Evolutionary conservation across 2,888 invertebrate species (phyloP).

Genomic region (Drosophila picticornis): DNA sequence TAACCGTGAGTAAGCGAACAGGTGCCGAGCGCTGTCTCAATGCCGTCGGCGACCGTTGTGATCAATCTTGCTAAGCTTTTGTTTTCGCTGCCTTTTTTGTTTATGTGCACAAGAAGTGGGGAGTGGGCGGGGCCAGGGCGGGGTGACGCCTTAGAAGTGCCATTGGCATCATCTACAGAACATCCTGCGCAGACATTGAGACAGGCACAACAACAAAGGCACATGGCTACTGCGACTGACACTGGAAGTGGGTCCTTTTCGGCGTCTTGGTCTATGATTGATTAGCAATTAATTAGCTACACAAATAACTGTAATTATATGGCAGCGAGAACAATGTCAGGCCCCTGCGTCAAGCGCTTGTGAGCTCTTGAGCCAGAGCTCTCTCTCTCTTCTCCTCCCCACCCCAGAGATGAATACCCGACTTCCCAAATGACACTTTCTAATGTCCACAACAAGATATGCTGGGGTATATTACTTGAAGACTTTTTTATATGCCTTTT

Average conservation of each 20-base stretch:
- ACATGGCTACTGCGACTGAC: conserved; percentile 10
- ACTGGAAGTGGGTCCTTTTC: conserved; percentile 38
- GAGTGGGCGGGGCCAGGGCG: conserved; percentile 34
- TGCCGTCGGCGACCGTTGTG: conserved; percentile 61
- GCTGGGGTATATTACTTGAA: not conserved
- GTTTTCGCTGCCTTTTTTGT: conserved; percentile 80
- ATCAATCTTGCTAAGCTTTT: conserved; percentile 83
- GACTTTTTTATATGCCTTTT: not conserved
- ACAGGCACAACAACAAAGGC: conserved; percentile 61
- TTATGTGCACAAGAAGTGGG: conserved; percentile 30
- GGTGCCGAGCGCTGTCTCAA: conserved; percentile 57
- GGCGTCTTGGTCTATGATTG: conserved; percentile 79
- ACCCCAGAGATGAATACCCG: conserved; percentile 1
- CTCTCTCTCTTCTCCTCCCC: not conserved
- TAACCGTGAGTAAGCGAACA: conserved; percentile 80
- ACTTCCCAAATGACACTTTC: conserved; percentile 25
- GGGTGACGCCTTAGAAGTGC: conserved; percentile 74
- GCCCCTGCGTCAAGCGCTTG: conserved; percentile 61
- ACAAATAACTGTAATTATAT: conserved; percentile 83
- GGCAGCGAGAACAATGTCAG: conserved; percentile 68
- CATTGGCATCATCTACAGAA: conserved; percentile 32
- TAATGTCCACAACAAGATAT: conserved; percentile 20
- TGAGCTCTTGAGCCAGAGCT: conserved; percentile 22
- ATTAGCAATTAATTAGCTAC: conserved; percentile 85
- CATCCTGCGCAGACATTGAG: conserved; percentile 62